Evolutionary conservation across 2,888 invertebrate species (phyloP), one percentile per base, ranked within the genome.

Genomic region (Dastarcus helophoroides): DNA sequence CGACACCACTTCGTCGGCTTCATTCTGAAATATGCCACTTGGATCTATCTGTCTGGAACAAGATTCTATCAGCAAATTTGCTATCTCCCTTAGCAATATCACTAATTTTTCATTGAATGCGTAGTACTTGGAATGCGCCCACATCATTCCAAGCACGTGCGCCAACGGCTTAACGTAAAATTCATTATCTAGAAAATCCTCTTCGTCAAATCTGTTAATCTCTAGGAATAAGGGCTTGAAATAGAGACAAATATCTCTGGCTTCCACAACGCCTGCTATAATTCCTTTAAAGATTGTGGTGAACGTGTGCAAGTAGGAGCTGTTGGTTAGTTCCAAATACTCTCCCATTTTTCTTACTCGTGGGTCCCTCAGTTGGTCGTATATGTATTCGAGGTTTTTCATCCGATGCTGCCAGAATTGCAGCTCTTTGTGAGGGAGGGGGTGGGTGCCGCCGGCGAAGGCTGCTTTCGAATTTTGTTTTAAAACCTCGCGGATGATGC

Each of bases 341-440:
- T 75, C 72, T 0, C 81, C 84, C 74, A 93, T 85, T 36, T 81
- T 79, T 50, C 81, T 80, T 0, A 90, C 81, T 46, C 84, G 68
- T 5, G 76, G 76, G 52, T 85, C 82, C n/a, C 76, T 67, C 42
- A 93, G 64, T 58, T 94, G 94, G 19, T 82, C 78, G 50, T 86
- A 86, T 33, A 94, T 80, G 22, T 80, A 81, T 53, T 89, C 85
- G 5, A 93, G 63, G 54, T 91, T 91, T 38, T 74, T 74, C 8
- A 82, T 63, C 10, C 88, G 73, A 23, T 71, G 68, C 30, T 71
- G 66, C 81, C 93, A 94, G 60, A 85, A 93, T 1, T 78, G 70
- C 15, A 88, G 64, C 52, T 91, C 84, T 41, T 68, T 57, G 30
- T 55, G 58, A 0, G 89, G 89, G 2, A 76, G 59, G 1, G 89